phyloP scores from a whole-genome alignment of 2,113 vertebrate species.

The Cisticola juncidis region DNA sequence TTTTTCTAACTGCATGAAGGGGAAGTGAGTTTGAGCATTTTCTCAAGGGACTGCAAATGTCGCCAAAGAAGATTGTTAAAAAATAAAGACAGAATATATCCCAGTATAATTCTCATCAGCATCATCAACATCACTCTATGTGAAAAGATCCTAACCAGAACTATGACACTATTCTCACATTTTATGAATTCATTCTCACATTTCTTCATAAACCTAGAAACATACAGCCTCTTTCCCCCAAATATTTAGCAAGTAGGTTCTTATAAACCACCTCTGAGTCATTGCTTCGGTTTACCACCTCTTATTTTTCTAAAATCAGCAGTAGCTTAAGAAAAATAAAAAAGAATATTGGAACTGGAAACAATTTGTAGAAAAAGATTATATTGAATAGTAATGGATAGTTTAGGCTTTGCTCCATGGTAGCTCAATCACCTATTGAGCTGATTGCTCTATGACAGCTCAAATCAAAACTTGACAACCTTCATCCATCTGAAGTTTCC shows the following conservation, averaged over 20 bases:
- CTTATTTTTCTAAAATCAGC: neutral
- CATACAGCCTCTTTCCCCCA: neutral
- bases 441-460: neutral
- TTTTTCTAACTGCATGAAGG: neutral
- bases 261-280: neutral
- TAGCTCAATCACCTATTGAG: neutral
- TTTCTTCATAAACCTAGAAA: neutral
- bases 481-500: neutral
- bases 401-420: neutral
- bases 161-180: neutral
- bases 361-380: neutral
- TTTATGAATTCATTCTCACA: neutral
- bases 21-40: conserved; percentile 18
- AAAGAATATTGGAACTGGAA: neutral
- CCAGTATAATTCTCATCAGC: neutral
- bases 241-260: neutral
- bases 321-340: neutral
- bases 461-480: neutral
- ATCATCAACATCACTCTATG: neutral
- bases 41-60: neutral
- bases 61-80: neutral
- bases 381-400: neutral
- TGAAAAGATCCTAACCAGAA: neutral
- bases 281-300: neutral
- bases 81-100: neutral